Percentiles rank a stretch among this genome's conserved stretches.
phyloP scores from a whole-genome alignment of 2,797 vertebrate species.

The Pelochelys cantorii region DNA sequence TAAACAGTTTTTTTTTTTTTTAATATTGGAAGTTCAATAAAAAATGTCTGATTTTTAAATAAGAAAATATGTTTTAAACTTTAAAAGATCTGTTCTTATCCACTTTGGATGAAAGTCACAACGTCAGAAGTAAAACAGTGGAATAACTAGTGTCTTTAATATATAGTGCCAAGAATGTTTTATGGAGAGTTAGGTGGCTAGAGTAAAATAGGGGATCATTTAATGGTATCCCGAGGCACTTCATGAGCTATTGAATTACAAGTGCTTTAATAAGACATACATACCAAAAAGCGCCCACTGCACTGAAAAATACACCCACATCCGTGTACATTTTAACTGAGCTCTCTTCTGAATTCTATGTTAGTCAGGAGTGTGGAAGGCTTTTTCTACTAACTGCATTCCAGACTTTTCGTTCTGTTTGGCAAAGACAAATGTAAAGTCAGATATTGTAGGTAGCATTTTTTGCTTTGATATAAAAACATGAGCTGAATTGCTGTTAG shows the following conservation, averaged over 20 bases:
- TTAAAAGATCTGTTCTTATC: neutral
- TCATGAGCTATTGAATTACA: constrained; percentile 21
- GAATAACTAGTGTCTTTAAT: neutral
- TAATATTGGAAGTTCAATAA: neutral
- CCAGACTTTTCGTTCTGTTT: constrained; percentile 16
- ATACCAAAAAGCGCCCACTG: neutral
- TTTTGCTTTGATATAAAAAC: neutral
- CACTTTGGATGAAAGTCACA: neutral
- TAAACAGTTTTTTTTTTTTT: neutral
- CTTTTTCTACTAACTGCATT: constrained; percentile 25
- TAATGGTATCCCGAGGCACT: constrained; percentile 36
- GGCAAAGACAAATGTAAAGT: neutral
- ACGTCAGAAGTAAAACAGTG: neutral
- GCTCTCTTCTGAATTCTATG: neutral
- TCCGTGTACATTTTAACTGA: neutral
- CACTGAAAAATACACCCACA: constrained; percentile 33
- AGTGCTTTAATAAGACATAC: neutral
- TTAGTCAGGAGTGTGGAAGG: neutral
- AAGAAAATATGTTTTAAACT: neutral
- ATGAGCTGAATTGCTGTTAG: neutral
- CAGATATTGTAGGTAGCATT: neutral
- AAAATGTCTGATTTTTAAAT: neutral
- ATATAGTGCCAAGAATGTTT: neutral
- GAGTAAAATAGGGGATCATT: neutral
- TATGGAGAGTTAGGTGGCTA: neutral